Percentiles rank a stretch among this genome's conserved stretches.
Evolutionary conservation across 2,888 invertebrate species (phyloP).

Genomic region (Diarsia rubi): DNA sequence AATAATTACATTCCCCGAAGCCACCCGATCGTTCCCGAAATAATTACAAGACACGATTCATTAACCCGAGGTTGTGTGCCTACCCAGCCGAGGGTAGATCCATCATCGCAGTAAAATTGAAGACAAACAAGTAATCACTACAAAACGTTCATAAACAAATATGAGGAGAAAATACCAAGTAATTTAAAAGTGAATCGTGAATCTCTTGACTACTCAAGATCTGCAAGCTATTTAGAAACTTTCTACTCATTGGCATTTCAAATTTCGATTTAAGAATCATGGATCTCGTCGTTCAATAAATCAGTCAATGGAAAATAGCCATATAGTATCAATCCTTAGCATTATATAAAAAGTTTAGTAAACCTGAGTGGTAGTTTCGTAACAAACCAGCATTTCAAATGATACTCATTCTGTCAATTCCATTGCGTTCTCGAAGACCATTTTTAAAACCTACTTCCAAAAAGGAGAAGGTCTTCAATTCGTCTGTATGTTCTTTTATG

Average conservation of each 20-base stretch:
- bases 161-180: constrained; percentile 4
- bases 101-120: constrained; percentile 42
- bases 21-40: constrained; percentile 27
- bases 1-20: constrained; percentile 35
- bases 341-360: not conserved
- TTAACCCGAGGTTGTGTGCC: constrained; percentile 21
- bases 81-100: not conserved
- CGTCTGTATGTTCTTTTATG: too few species aligned
- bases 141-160: constrained; percentile 29
- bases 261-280: not conserved
- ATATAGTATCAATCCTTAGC: too few species aligned
- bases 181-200: not conserved
- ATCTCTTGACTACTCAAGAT: not conserved
- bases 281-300: too few species aligned
- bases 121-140: constrained; percentile 44
- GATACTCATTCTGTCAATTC: not conserved
- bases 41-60: constrained; percentile 42
- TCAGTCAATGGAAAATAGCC: not conserved
- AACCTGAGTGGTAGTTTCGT: not conserved
- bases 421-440: too few species aligned
- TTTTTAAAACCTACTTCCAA: too few species aligned
- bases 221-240: not conserved
- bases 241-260: not conserved
- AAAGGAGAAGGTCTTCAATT: too few species aligned
- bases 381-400: too few species aligned